These are phyloP conservation scores for Hippotragus niger DNA, from an alignment of 2,113 vertebrate genomes.

Conservation along the genomic window DNA sequence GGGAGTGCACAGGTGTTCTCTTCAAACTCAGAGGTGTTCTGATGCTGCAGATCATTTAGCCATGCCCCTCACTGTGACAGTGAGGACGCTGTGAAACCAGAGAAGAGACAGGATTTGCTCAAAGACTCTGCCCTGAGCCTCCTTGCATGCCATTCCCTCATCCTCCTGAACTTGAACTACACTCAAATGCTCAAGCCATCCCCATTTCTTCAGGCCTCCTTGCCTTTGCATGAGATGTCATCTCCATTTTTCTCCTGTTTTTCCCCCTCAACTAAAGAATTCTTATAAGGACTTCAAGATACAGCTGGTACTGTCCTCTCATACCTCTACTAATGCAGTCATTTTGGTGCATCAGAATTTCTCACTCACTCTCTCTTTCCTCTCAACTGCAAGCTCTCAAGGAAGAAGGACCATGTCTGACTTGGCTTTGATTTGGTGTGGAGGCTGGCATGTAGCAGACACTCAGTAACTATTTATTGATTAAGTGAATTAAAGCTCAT, in stretches of 20 bases:
- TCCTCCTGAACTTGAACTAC: background rate
- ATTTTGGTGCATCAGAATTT: background rate
- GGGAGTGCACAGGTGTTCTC: background rate
- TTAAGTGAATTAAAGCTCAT: constrained; percentile 56
- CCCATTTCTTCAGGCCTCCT: background rate
- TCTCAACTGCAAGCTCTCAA: background rate
- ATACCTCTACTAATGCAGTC: background rate
- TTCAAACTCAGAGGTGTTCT: background rate
- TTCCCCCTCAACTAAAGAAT: background rate
- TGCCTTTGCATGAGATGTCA: accelerated
- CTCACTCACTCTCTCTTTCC: background rate
- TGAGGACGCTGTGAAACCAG: background rate
- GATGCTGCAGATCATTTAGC: background rate
- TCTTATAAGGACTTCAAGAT: background rate
- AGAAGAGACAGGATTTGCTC: background rate
- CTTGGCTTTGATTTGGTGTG: background rate
- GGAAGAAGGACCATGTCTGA: background rate
- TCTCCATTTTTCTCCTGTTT: background rate
- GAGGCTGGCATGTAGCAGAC: background rate
- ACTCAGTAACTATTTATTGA: constrained; percentile 45
- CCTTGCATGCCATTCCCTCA: too few relatives aligned
- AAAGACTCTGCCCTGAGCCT: background rate
- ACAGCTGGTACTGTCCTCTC: background rate
- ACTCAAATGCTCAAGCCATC: background rate
- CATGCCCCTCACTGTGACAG: background rate